Evolutionary conservation across 2,888 invertebrate species (phyloP), one percentile per base, ranked within the genome.

Genomic region (Andrena minutula): DNA sequence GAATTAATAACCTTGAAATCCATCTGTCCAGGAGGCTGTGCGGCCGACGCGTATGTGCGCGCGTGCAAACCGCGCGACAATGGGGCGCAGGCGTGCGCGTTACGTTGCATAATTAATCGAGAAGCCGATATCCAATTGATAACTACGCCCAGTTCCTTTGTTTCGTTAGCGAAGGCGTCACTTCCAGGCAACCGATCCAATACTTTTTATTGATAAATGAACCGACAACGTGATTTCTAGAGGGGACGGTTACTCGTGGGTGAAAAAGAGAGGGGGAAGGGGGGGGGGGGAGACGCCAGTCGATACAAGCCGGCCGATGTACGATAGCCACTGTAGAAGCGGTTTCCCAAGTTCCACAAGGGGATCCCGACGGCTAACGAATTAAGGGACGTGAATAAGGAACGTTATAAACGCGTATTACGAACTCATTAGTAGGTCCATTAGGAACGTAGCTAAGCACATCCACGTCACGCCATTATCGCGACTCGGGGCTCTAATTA

Each of bases 341-440:
- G 74, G 70, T 41, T 74, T 71, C 78, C 65, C 30, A 41, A 56
- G 32, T 74, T 35, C 61, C 20, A 58, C 58, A 30, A 63, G 58
- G 63, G 41, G 60, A n/a, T 41, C 53, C 8, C 20, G 58, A 7
- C 20, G 6, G 32, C 32, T 16, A 41, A 3, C 5, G 20, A 76
- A 79, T 65, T 56, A 76, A 69, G 70, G 78, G 84, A 68, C 56
- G 56, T 28, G 78, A 60, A 70, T 73, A 65, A 81, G 71, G 64
- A 61, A 79, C 72, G 63, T 76, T 78, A 71, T 79, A 85, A 85
- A 85, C 85, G 63, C 80, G 76, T 74, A 79, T 83, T 86, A 85
- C 78, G 63, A 81, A 83, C 80, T 86, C 81, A 81, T 85, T 85
- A 86, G 83, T 73, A 64, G 78, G 76, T 84, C 86, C 81, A 79